Conservation (phyloP, 2,797 vertebrate species). For the Gambelia wislizenii region DNA sequence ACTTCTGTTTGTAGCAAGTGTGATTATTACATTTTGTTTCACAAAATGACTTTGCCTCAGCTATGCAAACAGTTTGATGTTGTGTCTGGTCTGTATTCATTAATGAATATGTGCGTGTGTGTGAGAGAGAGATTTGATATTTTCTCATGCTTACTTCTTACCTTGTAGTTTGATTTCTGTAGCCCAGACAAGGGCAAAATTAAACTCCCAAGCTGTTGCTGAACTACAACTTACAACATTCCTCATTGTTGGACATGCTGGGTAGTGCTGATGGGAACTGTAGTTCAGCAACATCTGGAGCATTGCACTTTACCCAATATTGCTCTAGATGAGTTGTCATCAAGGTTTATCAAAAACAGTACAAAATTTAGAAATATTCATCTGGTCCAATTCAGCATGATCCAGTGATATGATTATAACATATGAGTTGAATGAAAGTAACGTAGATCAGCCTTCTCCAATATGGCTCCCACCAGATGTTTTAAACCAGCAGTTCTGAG, state of each 20-base stretch:
- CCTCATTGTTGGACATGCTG: too few relatives aligned
- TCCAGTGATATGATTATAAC: background rate
- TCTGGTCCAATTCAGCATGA: background rate
- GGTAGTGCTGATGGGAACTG: too few relatives aligned
- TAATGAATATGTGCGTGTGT: background rate
- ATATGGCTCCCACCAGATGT: background rate
- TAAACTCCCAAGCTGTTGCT: too few relatives aligned
- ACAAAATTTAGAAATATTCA: background rate
- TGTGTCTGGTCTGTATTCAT: background rate
- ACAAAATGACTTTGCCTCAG: background rate
- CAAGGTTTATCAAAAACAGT: background rate
- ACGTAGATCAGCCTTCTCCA: background rate
- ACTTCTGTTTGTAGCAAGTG: background rate
- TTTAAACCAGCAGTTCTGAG: background rate
- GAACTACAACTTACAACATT: too few relatives aligned
- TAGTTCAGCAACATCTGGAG: too few relatives aligned
- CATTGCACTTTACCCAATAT: too few relatives aligned
- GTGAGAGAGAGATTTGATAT: background rate
- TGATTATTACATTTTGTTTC: background rate
- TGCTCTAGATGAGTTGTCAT: background rate
- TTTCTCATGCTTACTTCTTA: background rate
- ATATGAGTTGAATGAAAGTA: background rate
- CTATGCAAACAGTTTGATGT: constrained; percentile 1
- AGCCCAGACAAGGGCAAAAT: too few relatives aligned
- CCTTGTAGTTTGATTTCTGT: background rate